Evolutionary conservation across 2,888 invertebrate species (phyloP).

Genomic region (Hipparchia semele): DNA sequence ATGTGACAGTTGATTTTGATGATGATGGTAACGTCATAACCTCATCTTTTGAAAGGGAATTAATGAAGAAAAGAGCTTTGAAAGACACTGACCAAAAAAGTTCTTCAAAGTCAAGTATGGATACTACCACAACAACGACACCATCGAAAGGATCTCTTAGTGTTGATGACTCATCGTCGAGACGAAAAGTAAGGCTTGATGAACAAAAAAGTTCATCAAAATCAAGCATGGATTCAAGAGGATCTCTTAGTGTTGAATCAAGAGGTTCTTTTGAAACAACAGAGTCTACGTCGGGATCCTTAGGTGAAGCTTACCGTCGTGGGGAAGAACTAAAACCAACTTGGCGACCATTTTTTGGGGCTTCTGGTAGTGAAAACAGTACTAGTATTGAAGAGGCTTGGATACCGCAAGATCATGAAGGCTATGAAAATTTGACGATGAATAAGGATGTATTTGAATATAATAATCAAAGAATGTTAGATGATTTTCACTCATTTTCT

Average conservation of each 20-base stretch:
- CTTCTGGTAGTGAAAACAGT: slow-evolving; percentile 90
- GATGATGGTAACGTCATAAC: slow-evolving; percentile 78
- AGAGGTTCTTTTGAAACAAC: slow-evolving; percentile 88
- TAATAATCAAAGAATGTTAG: slow-evolving; percentile 71
- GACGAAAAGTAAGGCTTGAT: slow-evolving; percentile 70
- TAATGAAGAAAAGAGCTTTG: slow-evolving; percentile 70
- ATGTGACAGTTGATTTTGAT: slow-evolving; percentile 79
- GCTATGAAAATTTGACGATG: slow-evolving; percentile 81
- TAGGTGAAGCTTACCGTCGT: slow-evolving; percentile 87
- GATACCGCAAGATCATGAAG: slow-evolving; percentile 89
- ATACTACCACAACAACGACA: slow-evolving; percentile 76
- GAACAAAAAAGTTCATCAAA: slow-evolving; percentile 84
- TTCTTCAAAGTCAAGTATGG: slow-evolving; percentile 84
- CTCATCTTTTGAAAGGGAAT: slow-evolving; percentile 71
- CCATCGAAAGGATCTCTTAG: slow-evolving; percentile 79
- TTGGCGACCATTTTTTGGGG: slow-evolving; percentile 92
- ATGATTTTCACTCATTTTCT: slow-evolving; percentile 78
- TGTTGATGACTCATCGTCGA: slow-evolving; percentile 78
- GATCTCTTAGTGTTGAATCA: slow-evolving; percentile 86
- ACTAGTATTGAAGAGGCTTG: slow-evolving; percentile 93
- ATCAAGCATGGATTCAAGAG: slow-evolving; percentile 85
- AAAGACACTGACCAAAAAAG: slow-evolving; percentile 78
- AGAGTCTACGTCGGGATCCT: slow-evolving; percentile 89
- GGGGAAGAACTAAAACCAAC: slow-evolving; percentile 90
- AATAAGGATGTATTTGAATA: slow-evolving; percentile 77